Conservation (phyloP, 2,888 invertebrate genomes). For the Andrena trimmerana region DNA sequence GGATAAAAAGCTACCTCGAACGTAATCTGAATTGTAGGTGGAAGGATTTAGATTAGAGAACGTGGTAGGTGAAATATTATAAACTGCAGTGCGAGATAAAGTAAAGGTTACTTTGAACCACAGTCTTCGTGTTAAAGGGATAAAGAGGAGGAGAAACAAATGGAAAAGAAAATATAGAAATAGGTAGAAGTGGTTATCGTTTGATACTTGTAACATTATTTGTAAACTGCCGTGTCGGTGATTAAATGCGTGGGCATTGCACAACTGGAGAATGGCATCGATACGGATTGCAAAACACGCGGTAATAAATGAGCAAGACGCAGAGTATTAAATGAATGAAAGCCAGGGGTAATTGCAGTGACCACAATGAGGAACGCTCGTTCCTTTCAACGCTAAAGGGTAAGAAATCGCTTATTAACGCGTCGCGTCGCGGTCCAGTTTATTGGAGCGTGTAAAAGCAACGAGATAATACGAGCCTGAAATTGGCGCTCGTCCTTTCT, state of each 20-base stretch:
- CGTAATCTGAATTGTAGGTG: not conserved
- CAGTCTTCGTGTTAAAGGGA: no score
- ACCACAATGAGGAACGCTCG: constrained; percentile 17
- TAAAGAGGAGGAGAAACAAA: no score
- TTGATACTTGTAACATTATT: not conserved
- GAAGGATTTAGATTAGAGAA: not conserved
- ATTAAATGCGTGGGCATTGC: constrained; percentile 11
- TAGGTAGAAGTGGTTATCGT: not conserved
- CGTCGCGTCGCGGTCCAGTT: constrained; percentile 33
- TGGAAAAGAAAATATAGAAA: no score
- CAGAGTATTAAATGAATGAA: constrained; percentile 45
- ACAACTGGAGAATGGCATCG: constrained; percentile 28
- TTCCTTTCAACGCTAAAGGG: constrained; percentile 4
- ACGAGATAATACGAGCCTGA: constrained; percentile 65
- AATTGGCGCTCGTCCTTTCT: constrained; percentile 66
- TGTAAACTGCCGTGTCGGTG: not conserved
- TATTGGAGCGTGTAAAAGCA: constrained; percentile 57
- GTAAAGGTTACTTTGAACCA: no score
- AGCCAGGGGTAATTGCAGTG: constrained; percentile 19
- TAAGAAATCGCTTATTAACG: constrained; percentile 39
- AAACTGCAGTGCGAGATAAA: no score
- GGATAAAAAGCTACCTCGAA: not conserved
- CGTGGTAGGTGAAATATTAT: not conserved
- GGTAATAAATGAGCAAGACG: constrained; percentile 15
- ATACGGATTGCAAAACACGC: constrained; percentile 5